Conservation (phyloP, 2,113 vertebrate genomes). For the Lathamus discolor region DNA sequence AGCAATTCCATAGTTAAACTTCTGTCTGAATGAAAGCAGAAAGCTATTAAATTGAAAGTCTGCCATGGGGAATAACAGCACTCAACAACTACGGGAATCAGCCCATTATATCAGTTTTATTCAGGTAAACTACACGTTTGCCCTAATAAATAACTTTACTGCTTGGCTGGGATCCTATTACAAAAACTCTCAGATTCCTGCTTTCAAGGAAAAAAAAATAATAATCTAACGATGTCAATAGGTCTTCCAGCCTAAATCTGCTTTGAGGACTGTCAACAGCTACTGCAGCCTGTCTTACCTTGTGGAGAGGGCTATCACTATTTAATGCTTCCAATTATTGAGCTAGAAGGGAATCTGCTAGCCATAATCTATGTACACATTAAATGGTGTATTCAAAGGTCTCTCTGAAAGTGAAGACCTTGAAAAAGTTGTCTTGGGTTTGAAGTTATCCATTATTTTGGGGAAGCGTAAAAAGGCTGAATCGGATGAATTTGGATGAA, state of each 20-base stretch:
- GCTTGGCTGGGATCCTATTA: background rate
- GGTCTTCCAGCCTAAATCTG: background rate
- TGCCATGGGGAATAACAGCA: background rate
- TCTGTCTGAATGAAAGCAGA: slow-evolving; percentile 7
- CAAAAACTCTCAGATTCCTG: background rate
- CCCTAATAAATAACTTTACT: background rate
- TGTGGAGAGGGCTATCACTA: too few relatives aligned
- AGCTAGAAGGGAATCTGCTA: background rate
- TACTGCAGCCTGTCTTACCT: background rate
- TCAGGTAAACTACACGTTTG: background rate
- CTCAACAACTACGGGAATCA: background rate
- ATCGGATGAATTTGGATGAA: background rate
- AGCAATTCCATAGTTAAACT: background rate
- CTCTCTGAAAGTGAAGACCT: background rate
- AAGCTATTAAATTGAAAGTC: background rate
- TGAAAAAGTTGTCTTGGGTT: background rate
- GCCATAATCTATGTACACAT: background rate
- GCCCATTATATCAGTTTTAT: background rate
- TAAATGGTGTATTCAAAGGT: background rate
- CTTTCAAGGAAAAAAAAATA: background rate
- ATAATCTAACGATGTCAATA: background rate
- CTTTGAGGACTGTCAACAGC: background rate
- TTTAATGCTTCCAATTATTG: background rate
- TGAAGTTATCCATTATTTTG: background rate
- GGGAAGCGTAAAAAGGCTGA: background rate